These are phyloP conservation scores for Drosophila tristis DNA, from an alignment of 1,140 invertebrate genomes.

Conservation along the genomic window DNA sequence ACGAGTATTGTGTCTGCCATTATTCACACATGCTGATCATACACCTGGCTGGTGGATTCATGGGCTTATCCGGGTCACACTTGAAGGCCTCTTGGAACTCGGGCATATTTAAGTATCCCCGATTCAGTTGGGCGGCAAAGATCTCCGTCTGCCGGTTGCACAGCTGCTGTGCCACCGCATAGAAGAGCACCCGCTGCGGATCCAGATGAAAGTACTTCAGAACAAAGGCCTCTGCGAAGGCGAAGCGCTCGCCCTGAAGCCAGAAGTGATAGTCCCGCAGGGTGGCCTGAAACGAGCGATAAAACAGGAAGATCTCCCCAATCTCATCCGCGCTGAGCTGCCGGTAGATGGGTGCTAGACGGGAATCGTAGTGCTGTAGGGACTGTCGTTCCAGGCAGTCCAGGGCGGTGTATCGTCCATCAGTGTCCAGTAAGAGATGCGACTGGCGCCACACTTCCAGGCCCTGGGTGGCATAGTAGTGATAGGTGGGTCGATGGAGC, in stretches of 20 bases:
- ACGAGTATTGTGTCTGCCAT: neutral
- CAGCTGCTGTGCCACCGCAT: constrained; percentile 72
- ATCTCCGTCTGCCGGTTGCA: constrained; percentile 63
- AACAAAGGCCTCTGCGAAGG: constrained; percentile 76
- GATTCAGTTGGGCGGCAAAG: constrained; percentile 59
- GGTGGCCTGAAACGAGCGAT: constrained; percentile 62
- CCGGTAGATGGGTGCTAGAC: constrained; percentile 41
- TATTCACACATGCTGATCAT: constrained; percentile 66
- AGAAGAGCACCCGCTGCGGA: constrained; percentile 64
- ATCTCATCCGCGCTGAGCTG: constrained; percentile 49
- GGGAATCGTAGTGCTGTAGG: constrained; percentile 31
- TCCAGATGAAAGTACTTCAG: constrained; percentile 66
- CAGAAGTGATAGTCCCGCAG: constrained; percentile 68
- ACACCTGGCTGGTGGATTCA: constrained; percentile 74
- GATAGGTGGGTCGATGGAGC: constrained; percentile 65
- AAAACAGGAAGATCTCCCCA: constrained; percentile 59
- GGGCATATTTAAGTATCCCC: constrained; percentile 72
- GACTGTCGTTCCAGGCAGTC: constrained; percentile 71
- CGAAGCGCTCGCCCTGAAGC: constrained; percentile 71
- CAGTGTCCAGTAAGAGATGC: constrained; percentile 55
- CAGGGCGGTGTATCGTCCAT: constrained; percentile 70
- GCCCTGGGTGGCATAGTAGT: constrained; percentile 79
- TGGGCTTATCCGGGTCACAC: constrained; percentile 37
- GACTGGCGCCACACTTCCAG: constrained; percentile 68
- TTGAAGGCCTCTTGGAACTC: constrained; percentile 72